Evolutionary conservation across 2,888 invertebrate genomes (phyloP).

Genomic region (Pandemis corylana): DNA sequence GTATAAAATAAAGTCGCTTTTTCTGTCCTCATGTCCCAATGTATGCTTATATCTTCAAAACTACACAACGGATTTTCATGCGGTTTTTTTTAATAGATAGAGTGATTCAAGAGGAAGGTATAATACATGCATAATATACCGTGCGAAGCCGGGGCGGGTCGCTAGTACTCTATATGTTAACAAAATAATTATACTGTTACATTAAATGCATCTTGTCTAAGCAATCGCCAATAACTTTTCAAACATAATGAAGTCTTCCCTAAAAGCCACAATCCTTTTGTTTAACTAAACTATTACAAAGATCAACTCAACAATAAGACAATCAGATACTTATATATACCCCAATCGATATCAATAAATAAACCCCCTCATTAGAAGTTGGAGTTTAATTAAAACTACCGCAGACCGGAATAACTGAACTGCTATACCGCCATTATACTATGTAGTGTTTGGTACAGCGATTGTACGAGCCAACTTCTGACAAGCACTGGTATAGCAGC

Average conservation of each 20-base stretch:
- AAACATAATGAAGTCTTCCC: neutral
- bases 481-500: constrained; percentile 28
- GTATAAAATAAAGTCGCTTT: too few species aligned
- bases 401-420: constrained; percentile 22
- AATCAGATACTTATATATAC: neutral
- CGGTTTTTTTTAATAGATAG: too few species aligned
- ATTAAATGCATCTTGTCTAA: too few species aligned
- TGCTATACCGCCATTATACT: neutral
- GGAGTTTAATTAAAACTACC: constrained; percentile 35
- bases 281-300: neutral
- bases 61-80: too few species aligned
- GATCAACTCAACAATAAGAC: neutral
- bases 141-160: too few species aligned
- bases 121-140: too few species aligned
- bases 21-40: too few species aligned
- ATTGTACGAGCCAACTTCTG: constrained; percentile 30
- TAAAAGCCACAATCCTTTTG: neutral
- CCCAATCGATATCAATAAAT: constrained; percentile 5
- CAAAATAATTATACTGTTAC: neutral
- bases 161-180: neutral
- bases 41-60: too few species aligned
- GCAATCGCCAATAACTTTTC: too few species aligned
- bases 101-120: too few species aligned
- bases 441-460: neutral
- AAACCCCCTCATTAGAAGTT: constrained; percentile 28